These are phyloP conservation scores for Macrosteles quadrilineatus DNA, from an alignment of 1,140 invertebrate species.

Conservation along the genomic window DNA sequence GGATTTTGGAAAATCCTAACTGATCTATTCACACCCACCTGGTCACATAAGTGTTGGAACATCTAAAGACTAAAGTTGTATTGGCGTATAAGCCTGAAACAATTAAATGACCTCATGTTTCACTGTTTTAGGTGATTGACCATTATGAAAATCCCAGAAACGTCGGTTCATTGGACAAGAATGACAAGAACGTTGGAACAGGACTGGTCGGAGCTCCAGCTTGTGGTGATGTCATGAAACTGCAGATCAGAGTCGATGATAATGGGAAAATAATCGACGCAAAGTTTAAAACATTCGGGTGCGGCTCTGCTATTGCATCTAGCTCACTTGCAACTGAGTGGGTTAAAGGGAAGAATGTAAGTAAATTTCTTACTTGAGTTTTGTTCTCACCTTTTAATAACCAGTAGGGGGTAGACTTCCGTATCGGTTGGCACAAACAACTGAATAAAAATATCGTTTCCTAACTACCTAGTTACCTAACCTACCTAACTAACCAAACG, in stretches of 20 bases:
- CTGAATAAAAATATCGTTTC: no score
- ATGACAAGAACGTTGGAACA: slow-evolving; percentile 92
- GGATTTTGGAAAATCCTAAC: no score
- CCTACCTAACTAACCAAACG: no score
- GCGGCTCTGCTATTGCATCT: slow-evolving; percentile 98
- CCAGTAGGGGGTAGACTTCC: no score
- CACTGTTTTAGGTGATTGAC: slow-evolving; percentile 89
- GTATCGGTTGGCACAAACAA: no score
- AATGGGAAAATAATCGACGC: slow-evolving; percentile 98
- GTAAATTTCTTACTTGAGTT: slow-evolving; percentile 38
- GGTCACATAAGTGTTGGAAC: no score
- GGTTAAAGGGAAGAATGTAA: slow-evolving; percentile 97
- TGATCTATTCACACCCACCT: no score
- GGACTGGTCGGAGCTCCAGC: slow-evolving; percentile 98
- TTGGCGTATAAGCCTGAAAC: no score
- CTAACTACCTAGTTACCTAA: no score
- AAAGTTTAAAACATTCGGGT: slow-evolving; percentile 99
- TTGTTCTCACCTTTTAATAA: no score
- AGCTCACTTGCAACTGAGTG: slow-evolving; percentile 99
- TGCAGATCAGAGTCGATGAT: slow-evolving; percentile 92
- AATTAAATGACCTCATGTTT: no score
- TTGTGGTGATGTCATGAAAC: slow-evolving; percentile 99
- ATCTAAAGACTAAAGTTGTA: no score
- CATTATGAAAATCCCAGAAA: slow-evolving; percentile 99
- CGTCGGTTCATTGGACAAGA: slow-evolving; percentile 97